Base-by-base conservation (phyloP, 2,113 vertebrate species). In the Thomomys bottae region DNA sequence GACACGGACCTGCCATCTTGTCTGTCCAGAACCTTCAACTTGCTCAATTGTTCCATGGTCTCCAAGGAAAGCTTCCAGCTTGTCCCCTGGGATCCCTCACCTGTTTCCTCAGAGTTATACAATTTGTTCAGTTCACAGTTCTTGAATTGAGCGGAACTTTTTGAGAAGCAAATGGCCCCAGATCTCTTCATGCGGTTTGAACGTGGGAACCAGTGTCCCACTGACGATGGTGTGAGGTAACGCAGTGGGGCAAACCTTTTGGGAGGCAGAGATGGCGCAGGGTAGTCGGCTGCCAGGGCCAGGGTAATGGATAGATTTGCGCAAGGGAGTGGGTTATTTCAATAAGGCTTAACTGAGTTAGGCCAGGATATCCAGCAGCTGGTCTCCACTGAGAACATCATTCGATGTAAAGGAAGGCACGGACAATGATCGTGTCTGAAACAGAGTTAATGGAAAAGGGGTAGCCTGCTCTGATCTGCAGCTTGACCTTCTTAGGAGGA, bases 361-460 rank as follows among this genome's bases (percentile, higher is more conserved):
- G 63, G 66, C 71, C 59, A 64, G 88, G 89, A 90, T 82, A 95
- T 94, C 83, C 92, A 95, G 92, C 93, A 95, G 93, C 73, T 57
- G 80, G 3, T 84, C 80, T 89, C 93, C 63, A 32, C 28, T 73
- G 90, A 92, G 94, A 96, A 63, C n/a, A 32, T 24, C 21, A 63
- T 89, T 89, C 89, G 92, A 95, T 88, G 76, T 72, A 93, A 95
- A 92, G 88, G 91, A 92, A 94, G 95, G 92, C 86, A 94, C 92
- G 80, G 93, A 95, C 73, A 93, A 70, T 95, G 90, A 96, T 95
- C 77, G 84, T 86, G 66, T 84, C 90, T 95, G 94, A 97, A 95
- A 96, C 89, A 90, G 70, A 94, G 75, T 89, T 96, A 97, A 96
- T 97, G 95, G 90, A 94, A 94, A 95, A 93, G 70, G 90, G 94